These are phyloP conservation scores for Operophtera brumata DNA, from an alignment of 2,888 invertebrate genomes.

Conservation along the genomic window DNA sequence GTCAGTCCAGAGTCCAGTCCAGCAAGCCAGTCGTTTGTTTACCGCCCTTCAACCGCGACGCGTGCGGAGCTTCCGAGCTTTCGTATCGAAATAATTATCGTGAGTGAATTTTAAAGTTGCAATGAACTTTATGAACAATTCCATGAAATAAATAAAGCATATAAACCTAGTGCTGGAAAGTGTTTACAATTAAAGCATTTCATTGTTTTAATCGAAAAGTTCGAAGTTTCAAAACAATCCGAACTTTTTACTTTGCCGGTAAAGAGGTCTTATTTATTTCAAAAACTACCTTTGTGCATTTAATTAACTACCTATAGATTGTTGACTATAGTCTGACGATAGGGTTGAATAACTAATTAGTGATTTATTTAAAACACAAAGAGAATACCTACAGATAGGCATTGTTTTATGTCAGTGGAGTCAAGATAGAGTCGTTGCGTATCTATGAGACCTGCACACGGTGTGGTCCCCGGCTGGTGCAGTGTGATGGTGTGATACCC, in stretches of 20 bases:
- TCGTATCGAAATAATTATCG: constrained; percentile 35
- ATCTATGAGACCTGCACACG: not conserved
- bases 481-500: constrained; percentile 50
- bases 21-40: constrained; percentile 38
- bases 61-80: constrained; percentile 19
- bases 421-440: not conserved
- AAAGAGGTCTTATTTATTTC: not conserved
- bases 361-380: no score
- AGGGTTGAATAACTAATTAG: no score
- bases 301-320: no score
- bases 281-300: not conserved
- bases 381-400: no score
- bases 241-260: not conserved
- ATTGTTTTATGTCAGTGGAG: not conserved
- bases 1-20: not conserved
- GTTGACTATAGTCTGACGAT: no score
- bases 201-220: not conserved
- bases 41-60: constrained; percentile 30
- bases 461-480: constrained; percentile 33
- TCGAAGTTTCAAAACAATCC: not conserved
- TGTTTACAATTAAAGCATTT: not conserved
- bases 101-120: constrained; percentile 19
- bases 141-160: not conserved
- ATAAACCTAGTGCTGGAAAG: not conserved
- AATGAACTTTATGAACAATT: not conserved